phyloP scores from a whole-genome alignment of 1,140 invertebrate species.

The Drosophila sp. region DNA sequence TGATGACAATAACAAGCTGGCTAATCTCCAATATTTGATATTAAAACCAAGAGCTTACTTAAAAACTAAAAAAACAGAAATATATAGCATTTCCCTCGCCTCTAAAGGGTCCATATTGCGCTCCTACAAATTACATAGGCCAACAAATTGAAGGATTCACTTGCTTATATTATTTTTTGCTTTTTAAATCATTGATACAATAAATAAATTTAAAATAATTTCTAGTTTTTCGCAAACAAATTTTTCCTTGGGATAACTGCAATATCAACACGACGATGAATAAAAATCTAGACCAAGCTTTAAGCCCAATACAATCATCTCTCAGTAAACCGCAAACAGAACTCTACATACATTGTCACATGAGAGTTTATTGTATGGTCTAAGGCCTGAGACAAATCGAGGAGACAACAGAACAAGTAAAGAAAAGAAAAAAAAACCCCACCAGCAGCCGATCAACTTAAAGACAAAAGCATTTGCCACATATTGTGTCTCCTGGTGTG shows the following conservation, averaged over 20 bases:
- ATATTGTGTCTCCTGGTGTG: slow-evolving; percentile 54
- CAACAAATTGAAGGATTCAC: too few species aligned
- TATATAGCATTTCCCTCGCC: too few species aligned
- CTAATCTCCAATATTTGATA: too few species aligned
- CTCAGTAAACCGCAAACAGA: slow-evolving; percentile 37
- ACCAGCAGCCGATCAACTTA: slow-evolving; percentile 51
- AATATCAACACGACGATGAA: not conserved
- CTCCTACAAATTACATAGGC: too few species aligned
- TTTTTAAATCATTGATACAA: too few species aligned
- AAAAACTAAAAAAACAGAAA: too few species aligned
- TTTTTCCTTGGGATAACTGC: not conserved
- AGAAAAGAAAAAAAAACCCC: slow-evolving; percentile 23
- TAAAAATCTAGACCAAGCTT: slow-evolving; percentile 15
- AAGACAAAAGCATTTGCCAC: slow-evolving; percentile 62
- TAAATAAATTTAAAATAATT: too few species aligned
- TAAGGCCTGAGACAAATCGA: slow-evolving; percentile 33
- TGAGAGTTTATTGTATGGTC: slow-evolving; percentile 13
- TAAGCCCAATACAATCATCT: slow-evolving; percentile 31
- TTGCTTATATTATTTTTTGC: too few species aligned
- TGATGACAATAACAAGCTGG: too few species aligned
- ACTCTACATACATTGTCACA: not conserved
- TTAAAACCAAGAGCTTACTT: too few species aligned
- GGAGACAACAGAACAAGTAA: slow-evolving; percentile 29
- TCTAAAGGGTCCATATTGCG: too few species aligned
- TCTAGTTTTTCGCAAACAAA: not conserved